Evolutionary conservation across 2,113 vertebrate genomes (phyloP).

Genomic region (Gallinago media): DNA sequence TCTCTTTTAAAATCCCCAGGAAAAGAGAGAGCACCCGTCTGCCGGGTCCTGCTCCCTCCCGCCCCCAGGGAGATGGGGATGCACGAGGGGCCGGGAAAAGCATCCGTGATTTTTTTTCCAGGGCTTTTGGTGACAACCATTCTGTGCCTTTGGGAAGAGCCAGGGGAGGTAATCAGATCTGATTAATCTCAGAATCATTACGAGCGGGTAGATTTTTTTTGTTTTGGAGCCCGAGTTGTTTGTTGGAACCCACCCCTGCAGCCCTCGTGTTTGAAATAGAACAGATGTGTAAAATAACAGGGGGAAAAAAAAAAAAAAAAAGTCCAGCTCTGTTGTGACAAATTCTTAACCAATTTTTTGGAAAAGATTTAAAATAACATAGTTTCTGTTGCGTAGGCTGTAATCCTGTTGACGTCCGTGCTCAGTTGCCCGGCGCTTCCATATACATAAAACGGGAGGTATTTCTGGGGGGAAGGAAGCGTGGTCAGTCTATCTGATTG

Average conservation of each 20-base stretch:
- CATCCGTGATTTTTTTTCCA: constrained; percentile 6
- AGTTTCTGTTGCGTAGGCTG: constrained; percentile 23
- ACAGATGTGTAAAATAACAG: constrained; percentile 43
- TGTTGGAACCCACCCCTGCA: constrained; percentile 53
- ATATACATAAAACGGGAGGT: constrained; percentile 32
- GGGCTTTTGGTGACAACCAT: constrained; percentile 36
- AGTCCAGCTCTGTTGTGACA: background rate
- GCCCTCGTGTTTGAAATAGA: background rate
- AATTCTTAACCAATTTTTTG: background rate
- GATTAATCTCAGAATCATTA: constrained; percentile 68
- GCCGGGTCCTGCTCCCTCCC: background rate
- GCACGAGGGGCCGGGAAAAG: background rate
- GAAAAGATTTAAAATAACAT: constrained; percentile 27
- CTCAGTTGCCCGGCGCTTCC: constrained; percentile 23
- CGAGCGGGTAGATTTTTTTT: constrained; percentile 33
- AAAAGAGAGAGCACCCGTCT: background rate
- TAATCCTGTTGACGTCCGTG: constrained; percentile 57
- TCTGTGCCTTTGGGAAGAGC: constrained; percentile 20
- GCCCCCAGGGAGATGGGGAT: background rate
- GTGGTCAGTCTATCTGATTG: background rate
- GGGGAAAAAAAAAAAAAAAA: background rate
- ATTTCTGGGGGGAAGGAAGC: constrained; percentile 70
- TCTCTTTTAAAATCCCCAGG: background rate
- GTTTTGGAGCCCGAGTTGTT: constrained; percentile 44
- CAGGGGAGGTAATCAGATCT: constrained; percentile 56